phyloP scores from a whole-genome alignment of 2,113 vertebrate genomes.

The Hyperoodon ampullatus region DNA sequence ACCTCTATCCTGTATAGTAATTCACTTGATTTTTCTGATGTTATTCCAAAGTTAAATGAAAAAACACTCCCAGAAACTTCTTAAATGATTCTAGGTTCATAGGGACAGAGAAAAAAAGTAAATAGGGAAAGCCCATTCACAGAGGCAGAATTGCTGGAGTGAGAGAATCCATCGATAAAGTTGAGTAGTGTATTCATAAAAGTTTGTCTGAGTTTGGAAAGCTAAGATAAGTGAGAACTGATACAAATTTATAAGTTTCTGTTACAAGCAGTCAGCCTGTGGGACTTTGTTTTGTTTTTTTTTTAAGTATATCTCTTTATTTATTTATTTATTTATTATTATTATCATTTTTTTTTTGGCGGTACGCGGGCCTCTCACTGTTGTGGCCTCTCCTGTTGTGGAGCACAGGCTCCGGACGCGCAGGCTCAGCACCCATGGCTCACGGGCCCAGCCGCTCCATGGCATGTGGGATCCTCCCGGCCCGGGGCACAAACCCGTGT shows the following conservation, averaged over 20 bases:
- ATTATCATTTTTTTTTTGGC: too few relatives aligned
- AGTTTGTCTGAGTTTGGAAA: slow-evolving; percentile 4
- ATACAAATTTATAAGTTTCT: neutral
- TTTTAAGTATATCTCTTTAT: too few relatives aligned
- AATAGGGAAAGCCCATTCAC: neutral
- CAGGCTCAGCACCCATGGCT: too few relatives aligned
- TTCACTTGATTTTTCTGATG: neutral
- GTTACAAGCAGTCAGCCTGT: neutral
- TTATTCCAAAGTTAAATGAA: slow-evolving; percentile 41
- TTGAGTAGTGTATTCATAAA: neutral
- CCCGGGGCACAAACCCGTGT: too few relatives aligned
- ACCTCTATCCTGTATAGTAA: neutral
- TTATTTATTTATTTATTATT: too few relatives aligned
- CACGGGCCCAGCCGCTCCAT: too few relatives aligned
- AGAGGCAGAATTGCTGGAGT: neutral
- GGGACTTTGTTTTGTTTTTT: neutral
- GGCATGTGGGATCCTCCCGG: too few relatives aligned
- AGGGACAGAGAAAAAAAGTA: neutral
- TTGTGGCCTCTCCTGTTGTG: too few relatives aligned
- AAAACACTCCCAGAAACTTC: neutral
- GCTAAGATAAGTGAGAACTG: neutral
- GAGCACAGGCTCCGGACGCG: too few relatives aligned
- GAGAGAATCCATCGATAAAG: neutral
- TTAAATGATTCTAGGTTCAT: slow-evolving; percentile 11
- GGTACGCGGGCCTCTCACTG: too few relatives aligned